Conservation (phyloP, 1,140 invertebrate species). For the Cydia amplana region DNA sequence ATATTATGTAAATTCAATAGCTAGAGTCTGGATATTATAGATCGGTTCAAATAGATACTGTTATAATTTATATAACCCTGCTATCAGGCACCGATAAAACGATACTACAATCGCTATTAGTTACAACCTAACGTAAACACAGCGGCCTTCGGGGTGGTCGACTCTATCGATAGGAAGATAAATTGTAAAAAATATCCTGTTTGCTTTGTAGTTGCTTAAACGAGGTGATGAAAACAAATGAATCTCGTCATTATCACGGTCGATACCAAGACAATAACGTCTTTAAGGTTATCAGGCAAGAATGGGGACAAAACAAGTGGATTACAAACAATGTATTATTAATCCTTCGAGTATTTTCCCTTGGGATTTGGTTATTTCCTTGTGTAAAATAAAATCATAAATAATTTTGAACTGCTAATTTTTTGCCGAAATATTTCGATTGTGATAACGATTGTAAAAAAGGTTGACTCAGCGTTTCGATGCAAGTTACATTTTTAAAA, state of each 20-base stretch:
- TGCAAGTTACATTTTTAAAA: too few species aligned
- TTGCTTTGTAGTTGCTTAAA: conserved; percentile 1
- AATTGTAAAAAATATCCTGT: conserved; percentile 31
- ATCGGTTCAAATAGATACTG: background rate
- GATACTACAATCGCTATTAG: conserved; percentile 22
- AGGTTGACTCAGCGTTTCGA: too few species aligned
- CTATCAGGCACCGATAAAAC: conserved; percentile 14
- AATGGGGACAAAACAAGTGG: conserved; percentile 17
- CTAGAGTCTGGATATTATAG: background rate
- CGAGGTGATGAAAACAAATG: conserved; percentile 6
- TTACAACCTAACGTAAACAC: conserved; percentile 5
- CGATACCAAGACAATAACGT: conserved; percentile 16
- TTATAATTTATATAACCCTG: conserved; percentile 17
- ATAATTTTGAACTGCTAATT: too few species aligned
- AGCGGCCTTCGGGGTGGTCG: conserved; percentile 19
- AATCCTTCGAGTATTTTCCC: background rate
- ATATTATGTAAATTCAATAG: background rate
- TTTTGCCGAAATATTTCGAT: too few species aligned
- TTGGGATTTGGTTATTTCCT: conserved; percentile 10
- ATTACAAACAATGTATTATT: conserved; percentile 14
- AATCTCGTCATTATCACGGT: conserved; percentile 27
- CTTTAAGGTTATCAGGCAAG: conserved; percentile 3
- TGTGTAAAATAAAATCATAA: background rate
- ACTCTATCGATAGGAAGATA: conserved; percentile 12
- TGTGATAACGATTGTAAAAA: too few species aligned